These are phyloP conservation scores for Brachionus paranguensis DNA, from an alignment of 1,140 invertebrate species.

Conservation along the genomic window DNA sequence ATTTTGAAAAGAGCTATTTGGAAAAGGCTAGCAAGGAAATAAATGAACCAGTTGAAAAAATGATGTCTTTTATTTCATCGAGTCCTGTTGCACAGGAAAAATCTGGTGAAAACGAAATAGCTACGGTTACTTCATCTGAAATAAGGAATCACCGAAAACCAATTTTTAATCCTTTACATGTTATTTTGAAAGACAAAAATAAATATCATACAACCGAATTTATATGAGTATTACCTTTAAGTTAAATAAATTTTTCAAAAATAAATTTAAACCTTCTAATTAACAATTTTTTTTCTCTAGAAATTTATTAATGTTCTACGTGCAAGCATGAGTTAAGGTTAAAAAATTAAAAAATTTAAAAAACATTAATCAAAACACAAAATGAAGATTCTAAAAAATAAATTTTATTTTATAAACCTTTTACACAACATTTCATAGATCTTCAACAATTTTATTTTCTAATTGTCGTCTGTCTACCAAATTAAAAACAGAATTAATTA, in stretches of 20 bases:
- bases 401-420: no score
- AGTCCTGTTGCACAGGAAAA: neutral
- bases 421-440: no score
- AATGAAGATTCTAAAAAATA: no score
- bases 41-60: neutral
- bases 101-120: neutral
- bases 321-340: no score
- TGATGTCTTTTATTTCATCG: neutral
- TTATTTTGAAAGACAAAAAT: conserved; percentile 40
- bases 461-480: no score
- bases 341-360: no score
- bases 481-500: no score
- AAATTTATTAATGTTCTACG: no score
- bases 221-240: neutral
- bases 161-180: conserved; percentile 40
- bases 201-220: conserved; percentile 41
- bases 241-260: neutral
- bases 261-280: no score
- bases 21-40: conserved; percentile 11
- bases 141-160: neutral
- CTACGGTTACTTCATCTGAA: neutral
- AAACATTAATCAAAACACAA: no score
- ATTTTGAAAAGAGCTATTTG: conserved; percentile 6
- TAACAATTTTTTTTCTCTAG: no score
- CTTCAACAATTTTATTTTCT: no score